Base-by-base conservation (phyloP, 1,140 invertebrate genomes). In the Lordiphosa clarofinis region DNA sequence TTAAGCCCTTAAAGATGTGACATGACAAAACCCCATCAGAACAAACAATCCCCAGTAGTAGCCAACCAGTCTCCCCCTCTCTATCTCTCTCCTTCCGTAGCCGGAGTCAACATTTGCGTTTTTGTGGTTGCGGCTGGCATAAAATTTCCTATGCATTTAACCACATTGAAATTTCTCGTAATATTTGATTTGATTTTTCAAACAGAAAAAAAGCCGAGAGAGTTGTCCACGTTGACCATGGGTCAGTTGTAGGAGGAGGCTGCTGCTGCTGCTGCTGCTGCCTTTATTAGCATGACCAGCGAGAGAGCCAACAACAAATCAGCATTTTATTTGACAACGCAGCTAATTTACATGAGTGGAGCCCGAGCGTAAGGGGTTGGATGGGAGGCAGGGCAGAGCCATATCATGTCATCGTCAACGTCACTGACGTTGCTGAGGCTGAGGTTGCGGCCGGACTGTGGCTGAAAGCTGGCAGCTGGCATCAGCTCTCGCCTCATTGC, bases 111-210 rank as follows among this genome's bases (percentile, higher is more conserved):
- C 76, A 81, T 81, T 81, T 82, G 67, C 76, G 76, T 76, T 81
- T 67, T 73, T 82, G 78, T 55, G 78, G 78, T 65, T 84, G 74
- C 53, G 74, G 74, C 48, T 43, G 56, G 55, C 69, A 73, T 65
- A 67, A 58, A 62, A 84, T 84, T 84, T 84, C 52, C 69, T 69
- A 84, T 84, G 79, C 78, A 84, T 84, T 78, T 68, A 62, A 84
- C 78, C 78, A 38, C 78, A 84, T 73, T 70, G 61, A 48, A 84
- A 84, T 64, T 84, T 84, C 73, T 84, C 79, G 78, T 84, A 84
- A 84, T 84, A 84, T 84, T 84, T 84, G 78, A 84, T 84, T 84
- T 82, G 78, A 84, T 76, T 82, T 82, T 84, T 78, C 24, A 73
- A 64, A 72, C 65, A 64, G 58, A 82, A 72, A 74, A 73, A 81